Conservation (phyloP, 2,888 invertebrate species). For the Cheilosia scutellata region DNA sequence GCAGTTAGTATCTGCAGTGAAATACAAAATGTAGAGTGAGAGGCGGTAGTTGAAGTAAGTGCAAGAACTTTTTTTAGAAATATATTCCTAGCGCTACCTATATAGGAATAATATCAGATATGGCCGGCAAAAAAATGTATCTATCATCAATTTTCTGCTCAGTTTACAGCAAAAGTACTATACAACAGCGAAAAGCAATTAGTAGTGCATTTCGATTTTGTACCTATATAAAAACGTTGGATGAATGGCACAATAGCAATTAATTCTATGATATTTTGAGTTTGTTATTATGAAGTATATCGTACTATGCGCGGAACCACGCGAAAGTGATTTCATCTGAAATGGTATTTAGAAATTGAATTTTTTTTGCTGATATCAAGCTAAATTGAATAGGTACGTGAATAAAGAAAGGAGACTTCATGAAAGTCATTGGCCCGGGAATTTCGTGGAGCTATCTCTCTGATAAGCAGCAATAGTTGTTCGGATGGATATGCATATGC, state of each 20-base stretch:
- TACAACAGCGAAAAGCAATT: not conserved
- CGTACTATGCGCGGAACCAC: not conserved
- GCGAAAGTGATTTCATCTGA: not conserved
- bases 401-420: no score
- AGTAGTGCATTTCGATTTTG: not conserved
- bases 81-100: no score
- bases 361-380: not conserved
- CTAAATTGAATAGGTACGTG: no score
- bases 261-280: constrained; percentile 1
- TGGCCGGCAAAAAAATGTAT: not conserved
- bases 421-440: no score
- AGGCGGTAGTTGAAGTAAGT: not conserved
- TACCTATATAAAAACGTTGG: not conserved
- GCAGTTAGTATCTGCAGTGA: not conserved
- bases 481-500: no score
- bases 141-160: not conserved
- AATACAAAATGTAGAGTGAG: not conserved
- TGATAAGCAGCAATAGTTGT: no score
- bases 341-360: not conserved
- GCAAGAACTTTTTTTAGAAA: not conserved
- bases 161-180: not conserved
- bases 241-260: not conserved
- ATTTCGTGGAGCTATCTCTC: no score
- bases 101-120: not conserved
- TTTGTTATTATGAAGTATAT: not conserved